Evolutionary conservation across 1,140 invertebrate genomes (phyloP), one percentile per base, ranked within the genome.

Genomic region (Littorina saxatilis): DNA sequence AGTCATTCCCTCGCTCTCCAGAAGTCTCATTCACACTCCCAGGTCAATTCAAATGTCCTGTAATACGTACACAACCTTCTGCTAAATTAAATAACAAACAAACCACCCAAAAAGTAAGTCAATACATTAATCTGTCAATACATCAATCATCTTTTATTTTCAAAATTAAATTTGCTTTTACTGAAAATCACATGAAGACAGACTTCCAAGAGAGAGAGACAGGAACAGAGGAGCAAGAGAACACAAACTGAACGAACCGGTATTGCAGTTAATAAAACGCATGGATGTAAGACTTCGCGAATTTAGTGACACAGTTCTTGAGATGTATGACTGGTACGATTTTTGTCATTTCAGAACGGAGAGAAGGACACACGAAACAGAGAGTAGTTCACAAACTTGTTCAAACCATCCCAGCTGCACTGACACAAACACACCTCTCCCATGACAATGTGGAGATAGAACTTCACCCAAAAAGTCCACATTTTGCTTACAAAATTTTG

Each of bases 141-240:
- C 76, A 78, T 78, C 76, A 78, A 78, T 63, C 58, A 63, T 63
- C 58, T 78, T 78, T 78, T 58, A 58, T 78, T 77, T 78, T 39
- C 52, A 78, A 73, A 73, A 43, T 73, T 43, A 43, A 63, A 55
- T 78, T 78, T 63, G 58, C 55, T 39, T 78, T 40, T 32, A 61
- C 55, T 61, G 55, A 78, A 61, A 78, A 78, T 78, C 75, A 78
- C 76, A 78, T 68, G 29, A 61, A 73, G 70, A 73, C 37, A 40
- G 76, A 40, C 39, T 78, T 39, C n/a, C 37, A 74, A 52, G 50
- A 61, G 55, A 40, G 13, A 78, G 76, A 66, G 27, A 63, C 17
- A 63, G 37, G 35, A 63, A 78, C 29, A 78, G 27, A 61, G 55
- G n/a, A 39, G 35, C 15, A 20, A 78, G 37, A 35, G 55, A 58